Conservation (phyloP, 2,797 vertebrate species). For the Odontamblyopus rebecca region DNA sequence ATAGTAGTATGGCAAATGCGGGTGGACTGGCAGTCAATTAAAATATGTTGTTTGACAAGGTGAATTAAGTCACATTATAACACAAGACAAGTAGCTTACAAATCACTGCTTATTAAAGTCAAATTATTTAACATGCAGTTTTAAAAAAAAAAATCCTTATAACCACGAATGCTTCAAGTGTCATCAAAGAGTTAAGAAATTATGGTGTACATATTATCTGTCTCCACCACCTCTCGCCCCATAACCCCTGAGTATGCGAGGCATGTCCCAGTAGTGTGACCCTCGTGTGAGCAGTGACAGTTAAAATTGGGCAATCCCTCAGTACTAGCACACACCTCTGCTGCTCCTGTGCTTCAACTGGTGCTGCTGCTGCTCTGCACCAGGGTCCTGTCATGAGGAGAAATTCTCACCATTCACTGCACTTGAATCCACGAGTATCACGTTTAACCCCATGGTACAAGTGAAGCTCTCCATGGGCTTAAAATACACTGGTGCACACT, state of each 20-base stretch:
- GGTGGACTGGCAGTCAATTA: background rate
- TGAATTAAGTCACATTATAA: background rate
- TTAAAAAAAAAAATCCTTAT: background rate
- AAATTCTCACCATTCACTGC: constrained; percentile 11
- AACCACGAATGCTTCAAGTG: background rate
- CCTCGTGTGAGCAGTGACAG: constrained; percentile 37
- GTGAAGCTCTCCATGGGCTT: background rate
- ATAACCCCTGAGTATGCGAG: constrained; percentile 2
- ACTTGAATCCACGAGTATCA: constrained; percentile 8
- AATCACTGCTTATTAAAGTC: background rate
- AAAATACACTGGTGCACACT: constrained; percentile 8
- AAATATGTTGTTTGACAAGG: background rate
- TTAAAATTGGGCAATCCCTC: constrained; percentile 40
- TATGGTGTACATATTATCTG: background rate
- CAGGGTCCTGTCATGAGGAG: constrained; percentile 4
- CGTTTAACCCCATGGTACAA: background rate
- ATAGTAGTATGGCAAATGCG: background rate
- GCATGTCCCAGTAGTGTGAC: constrained; percentile 22
- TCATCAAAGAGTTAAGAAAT: background rate
- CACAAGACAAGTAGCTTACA: background rate
- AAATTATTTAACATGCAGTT: background rate
- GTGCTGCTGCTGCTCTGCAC: background rate
- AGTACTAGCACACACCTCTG: constrained; percentile 26
- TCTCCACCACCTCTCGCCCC: constrained; percentile 5
- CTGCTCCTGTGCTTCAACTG: background rate